Evolutionary conservation across 2,888 invertebrate species (phyloP), one percentile per base, ranked within the genome.

Genomic region (Mesorhabditis belari): DNA sequence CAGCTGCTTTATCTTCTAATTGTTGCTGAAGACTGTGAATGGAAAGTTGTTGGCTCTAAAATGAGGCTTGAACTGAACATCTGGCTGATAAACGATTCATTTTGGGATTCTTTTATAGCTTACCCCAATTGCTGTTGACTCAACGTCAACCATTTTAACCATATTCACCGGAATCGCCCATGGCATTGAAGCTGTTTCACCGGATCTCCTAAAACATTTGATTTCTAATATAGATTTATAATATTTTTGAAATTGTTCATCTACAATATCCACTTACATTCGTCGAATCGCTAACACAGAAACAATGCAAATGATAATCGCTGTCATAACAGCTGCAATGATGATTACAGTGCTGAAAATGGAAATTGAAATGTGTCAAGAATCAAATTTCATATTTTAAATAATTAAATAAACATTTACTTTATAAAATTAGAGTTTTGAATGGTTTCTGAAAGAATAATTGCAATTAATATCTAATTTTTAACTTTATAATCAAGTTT

Each of bases 181-280:
- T 6, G 77, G 77, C 67, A 75, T 78, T 24, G 64, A 62, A 28
- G 71, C 62, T 2, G 70, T 68, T 54, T 73, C 70, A 9, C 73
- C 75, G 21, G 62, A 63, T 58, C 65, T 65, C 63, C 73, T 66
- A 53, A 59, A 61, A 23, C 5, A 58, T 12, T 21, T n/a, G 5
- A 60, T 23, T 17, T 28, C 55, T 35, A 57, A 21, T 52, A 56
- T 17, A 51, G n/a, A 44, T 19, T 19, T 54, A 28, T 35, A 17
- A 12, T n/a, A 25, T 29, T 5, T 12, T n/a, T 6, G 9, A 24
- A 25, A 24, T 27, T 21, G n/a, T n/a, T n/a, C n/a, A n/a, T n/a
- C n/a, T 4, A 51, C 49, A 49, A 21, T 19, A 25, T n/a, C 24
- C 53, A 65, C 67, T 59, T 21, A 74, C 72, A 75, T 62, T 58